Evolutionary conservation across 2,888 invertebrate species (phyloP).

Genomic region (Fragum whitleyi): DNA sequence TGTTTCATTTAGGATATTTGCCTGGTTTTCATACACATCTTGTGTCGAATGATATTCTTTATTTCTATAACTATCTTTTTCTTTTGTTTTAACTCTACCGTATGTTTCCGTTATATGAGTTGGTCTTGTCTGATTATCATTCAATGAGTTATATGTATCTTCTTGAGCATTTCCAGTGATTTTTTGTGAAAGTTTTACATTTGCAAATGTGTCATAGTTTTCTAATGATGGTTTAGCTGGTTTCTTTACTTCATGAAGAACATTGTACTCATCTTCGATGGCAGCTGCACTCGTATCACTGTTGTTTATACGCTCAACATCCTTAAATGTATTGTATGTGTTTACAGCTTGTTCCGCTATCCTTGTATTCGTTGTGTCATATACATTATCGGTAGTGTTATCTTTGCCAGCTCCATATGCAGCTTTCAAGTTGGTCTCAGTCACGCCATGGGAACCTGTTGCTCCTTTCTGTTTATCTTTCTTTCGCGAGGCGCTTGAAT

Average conservation of each 20-base stretch:
- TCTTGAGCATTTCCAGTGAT: neutral
- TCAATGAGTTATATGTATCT: neutral
- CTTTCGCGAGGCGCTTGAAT: no score
- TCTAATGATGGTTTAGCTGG: neutral
- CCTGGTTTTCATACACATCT: no score
- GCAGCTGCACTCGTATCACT: neutral
- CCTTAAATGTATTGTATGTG: neutral
- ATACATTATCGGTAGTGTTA: neutral
- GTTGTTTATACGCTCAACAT: neutral
- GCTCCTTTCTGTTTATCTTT: no score
- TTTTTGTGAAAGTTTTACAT: neutral
- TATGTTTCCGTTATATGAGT: neutral
- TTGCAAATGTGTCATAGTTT: neutral
- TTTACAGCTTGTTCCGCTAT: neutral
- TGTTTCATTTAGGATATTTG: no score
- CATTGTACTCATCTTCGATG: constrained; percentile 1
- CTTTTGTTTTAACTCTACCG: neutral
- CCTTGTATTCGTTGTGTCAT: neutral
- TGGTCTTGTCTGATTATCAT: neutral
- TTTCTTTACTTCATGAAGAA: neutral
- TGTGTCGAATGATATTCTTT: no score
- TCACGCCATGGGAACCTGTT: no score
- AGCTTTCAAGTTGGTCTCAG: no score
- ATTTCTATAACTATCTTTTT: neutral
- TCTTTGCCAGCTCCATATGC: no score